Evolutionary conservation across 2,113 vertebrate genomes (phyloP), one percentile per base, ranked within the genome.

Genomic region (Corydoras maculifer): DNA sequence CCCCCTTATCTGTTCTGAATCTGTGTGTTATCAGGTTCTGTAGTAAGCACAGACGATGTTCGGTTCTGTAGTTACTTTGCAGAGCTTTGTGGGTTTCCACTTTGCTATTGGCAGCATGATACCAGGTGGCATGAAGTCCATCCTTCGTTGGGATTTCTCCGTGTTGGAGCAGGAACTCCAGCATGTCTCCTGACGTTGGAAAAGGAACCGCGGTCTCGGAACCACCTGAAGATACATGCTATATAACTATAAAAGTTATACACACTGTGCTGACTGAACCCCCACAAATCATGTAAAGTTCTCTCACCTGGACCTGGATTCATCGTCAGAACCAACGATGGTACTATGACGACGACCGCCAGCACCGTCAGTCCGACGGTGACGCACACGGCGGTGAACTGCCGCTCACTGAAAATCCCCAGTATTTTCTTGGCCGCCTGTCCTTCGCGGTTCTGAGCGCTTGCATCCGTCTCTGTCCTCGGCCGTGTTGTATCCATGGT

Each of bases 61-160:
- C 43, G 32, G 9, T 62, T 62, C 49, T 62, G 5, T 59, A 32
- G 48, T 88, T 88, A 94, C 92, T 85, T 15, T 77, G 75, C 59
- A 94, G 84, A 3, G 89, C 92, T 30, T 80, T 73, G 66, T 79
- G 72, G 88, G 92, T 88, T n/a, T 89, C 79, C 1, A 83, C 70
- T 78, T 87, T 87, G 70, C 62, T 87, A 63, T 94, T 94, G 66
- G 91, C 92, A 11, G 84, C 74, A 1, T 94, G 93, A 77, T 82
- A 86, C 92, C 92, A 94, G 13, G 84, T 90, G 25, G 91, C 90
- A 58, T 88, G 75, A 9, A 94, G 80, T 9, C 90, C 91, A 0
- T 93, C 92, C 7, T 50, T 82, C 10, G 70, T 25, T 14, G 64
- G 65, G 73, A 94, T 90, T 4, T 86, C 76, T 29, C 88, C 88